Conservation (phyloP, 1,140 invertebrate genomes). For the Scaptomyza graminum region DNA sequence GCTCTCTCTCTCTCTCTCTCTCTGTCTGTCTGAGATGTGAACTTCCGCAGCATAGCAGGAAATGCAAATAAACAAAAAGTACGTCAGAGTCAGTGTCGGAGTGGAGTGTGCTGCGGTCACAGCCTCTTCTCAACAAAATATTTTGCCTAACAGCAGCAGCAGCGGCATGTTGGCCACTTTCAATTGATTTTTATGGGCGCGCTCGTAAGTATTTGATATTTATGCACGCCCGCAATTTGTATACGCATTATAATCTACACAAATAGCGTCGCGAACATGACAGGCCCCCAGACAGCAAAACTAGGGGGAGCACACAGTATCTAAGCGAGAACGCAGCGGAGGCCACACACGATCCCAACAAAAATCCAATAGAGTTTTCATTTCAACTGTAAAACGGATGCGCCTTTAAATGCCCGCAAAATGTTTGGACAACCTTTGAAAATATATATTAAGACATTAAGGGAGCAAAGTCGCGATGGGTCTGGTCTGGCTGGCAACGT, state of each 20-base stretch:
- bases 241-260: conserved; percentile 53
- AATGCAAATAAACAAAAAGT: conserved; percentile 79
- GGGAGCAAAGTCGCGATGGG: conserved; percentile 9
- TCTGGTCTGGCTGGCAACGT: not conserved
- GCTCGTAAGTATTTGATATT: conserved; percentile 77
- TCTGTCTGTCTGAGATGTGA: conserved; percentile 60
- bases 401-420: conserved; percentile 33
- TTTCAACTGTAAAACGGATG: conserved; percentile 18
- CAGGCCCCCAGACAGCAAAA: not conserved
- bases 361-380: not conserved
- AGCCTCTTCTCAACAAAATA: not conserved
- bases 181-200: conserved; percentile 78
- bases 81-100: conserved; percentile 10
- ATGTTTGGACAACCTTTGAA: conserved; percentile 13
- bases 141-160: conserved; percentile 10
- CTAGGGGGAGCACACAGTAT: not conserved
- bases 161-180: conserved; percentile 42
- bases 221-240: conserved; percentile 64
- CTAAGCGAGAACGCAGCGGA: not conserved
- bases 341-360: conserved; percentile 27
- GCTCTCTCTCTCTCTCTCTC: not conserved
- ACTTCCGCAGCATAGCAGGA: conserved; percentile 73
- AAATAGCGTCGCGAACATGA: conserved; percentile 47
- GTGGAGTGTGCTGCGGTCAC: not conserved
- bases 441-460: conserved; percentile 35